phyloP scores from a whole-genome alignment of 1,140 invertebrate species.

The Cherax quadricarinatus region DNA sequence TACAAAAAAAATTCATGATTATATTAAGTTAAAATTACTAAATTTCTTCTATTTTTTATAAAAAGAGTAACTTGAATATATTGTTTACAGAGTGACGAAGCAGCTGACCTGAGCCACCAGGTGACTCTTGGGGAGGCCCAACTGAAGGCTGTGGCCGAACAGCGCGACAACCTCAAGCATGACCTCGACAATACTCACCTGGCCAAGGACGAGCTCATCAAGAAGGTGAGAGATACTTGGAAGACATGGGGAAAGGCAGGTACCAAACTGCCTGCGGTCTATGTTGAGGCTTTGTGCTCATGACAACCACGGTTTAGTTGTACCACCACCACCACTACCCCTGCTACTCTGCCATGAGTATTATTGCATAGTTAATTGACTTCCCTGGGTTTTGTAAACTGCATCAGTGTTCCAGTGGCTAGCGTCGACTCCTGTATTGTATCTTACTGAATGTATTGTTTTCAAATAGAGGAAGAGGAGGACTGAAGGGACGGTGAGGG shows the following conservation, averaged over 20 bases:
- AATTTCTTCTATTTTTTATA: background rate
- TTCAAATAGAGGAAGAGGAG: no score
- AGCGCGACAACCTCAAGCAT: conserved; percentile 84
- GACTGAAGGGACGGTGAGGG: background rate
- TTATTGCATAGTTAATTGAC: no score
- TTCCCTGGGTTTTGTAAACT: no score
- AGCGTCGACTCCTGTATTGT: no score
- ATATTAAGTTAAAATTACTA: background rate
- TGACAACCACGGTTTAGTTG: no score
- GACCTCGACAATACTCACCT: conserved; percentile 80
- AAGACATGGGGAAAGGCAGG: background rate
- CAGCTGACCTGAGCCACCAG: conserved; percentile 62
- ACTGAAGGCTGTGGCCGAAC: conserved; percentile 86
- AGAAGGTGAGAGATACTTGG: conserved; percentile 78
- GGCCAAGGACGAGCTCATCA: conserved; percentile 86
- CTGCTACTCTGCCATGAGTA: no score
- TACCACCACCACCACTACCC: no score
- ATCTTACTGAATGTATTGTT: no score
- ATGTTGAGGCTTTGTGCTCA: no score
- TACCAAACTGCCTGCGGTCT: no score
- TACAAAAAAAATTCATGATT: background rate
- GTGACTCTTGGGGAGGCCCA: conserved; percentile 88
- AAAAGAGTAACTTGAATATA: background rate
- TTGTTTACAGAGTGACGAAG: conserved; percentile 64
- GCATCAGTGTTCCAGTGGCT: no score